These are phyloP conservation scores for Cheirogaleus medius DNA, from an alignment of 2,113 vertebrate species.

Conservation along the genomic window DNA sequence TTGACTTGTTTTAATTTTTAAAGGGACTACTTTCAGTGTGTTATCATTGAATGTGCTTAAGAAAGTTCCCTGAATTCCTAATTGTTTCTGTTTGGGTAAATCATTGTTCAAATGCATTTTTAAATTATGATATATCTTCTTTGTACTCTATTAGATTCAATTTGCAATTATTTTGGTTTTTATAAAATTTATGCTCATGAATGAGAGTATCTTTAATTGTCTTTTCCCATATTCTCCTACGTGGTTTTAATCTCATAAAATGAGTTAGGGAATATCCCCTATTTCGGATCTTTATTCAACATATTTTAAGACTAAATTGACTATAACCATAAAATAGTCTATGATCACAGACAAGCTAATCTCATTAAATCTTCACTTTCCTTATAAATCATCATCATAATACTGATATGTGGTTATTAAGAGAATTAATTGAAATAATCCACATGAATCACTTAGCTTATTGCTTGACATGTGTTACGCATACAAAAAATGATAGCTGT, in stretches of 20 bases:
- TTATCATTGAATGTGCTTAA: neutral
- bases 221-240: neutral
- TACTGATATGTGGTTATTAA: neutral
- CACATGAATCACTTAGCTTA: neutral
- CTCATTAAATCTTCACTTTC: neutral
- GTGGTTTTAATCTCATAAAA: neutral
- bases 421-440: neutral
- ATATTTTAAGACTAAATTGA: neutral
- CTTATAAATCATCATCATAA: neutral
- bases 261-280: neutral
- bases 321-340: neutral
- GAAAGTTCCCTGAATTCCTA: neutral
- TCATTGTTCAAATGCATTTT: neutral
- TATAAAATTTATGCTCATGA: neutral
- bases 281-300: conserved; percentile 28
- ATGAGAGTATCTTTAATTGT: neutral
- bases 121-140: neutral
- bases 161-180: neutral
- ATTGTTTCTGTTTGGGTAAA: neutral
- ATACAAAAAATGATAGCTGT: neutral
- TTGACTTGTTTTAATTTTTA: neutral
- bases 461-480: neutral
- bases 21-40: neutral
- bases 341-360: neutral
- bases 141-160: neutral